A percentile compares a stretch with the other conserved stretches of the same genome.
These are phyloP conservation scores for Turritopsis rubra DNA, from an alignment of 30 jellyfish, hydroid and myxozoan species.

Conservation along the genomic window DNA sequence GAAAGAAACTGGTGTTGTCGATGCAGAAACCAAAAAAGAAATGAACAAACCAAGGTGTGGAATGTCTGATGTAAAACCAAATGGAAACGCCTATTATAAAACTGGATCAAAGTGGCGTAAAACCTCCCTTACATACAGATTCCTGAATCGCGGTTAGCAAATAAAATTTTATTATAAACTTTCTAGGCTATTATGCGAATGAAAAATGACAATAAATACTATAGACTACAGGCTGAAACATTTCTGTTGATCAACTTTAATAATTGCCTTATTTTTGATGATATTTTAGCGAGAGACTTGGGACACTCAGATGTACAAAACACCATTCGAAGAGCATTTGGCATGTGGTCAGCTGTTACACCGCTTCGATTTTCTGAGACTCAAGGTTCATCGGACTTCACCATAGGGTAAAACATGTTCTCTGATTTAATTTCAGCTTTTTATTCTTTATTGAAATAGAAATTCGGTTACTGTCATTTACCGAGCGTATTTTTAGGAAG, in stretches of 20 bases:
- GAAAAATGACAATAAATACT: too few species aligned
- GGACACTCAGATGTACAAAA: neutral
- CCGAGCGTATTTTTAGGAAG: too few species aligned
- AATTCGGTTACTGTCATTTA: neutral
- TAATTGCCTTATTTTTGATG: neutral
- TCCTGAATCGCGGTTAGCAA: neutral
- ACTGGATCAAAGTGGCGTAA: constrained; percentile 13
- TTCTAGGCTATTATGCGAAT: too few species aligned
- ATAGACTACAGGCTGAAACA: too few species aligned
- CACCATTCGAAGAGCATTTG: constrained; percentile 3
- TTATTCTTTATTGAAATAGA: too few species aligned
- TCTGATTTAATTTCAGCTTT: neutral
- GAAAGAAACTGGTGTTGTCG: constrained; percentile 18
- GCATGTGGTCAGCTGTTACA: constrained; percentile 29
- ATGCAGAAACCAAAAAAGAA: constrained; percentile 12
- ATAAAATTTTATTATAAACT: neutral
- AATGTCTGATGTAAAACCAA: neutral
- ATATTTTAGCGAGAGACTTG: constrained; percentile 11
- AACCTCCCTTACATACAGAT: constrained; percentile 1
- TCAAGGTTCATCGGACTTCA: neutral
- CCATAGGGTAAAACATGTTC: constrained; percentile 7
- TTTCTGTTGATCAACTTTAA: neutral
- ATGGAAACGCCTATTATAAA: constrained; percentile 12
- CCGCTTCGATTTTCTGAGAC: constrained; percentile 1
- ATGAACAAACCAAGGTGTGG: constrained; percentile 30